Conservation (phyloP, 2,113 vertebrate species). For the Halichoeres trimaculatus region DNA sequence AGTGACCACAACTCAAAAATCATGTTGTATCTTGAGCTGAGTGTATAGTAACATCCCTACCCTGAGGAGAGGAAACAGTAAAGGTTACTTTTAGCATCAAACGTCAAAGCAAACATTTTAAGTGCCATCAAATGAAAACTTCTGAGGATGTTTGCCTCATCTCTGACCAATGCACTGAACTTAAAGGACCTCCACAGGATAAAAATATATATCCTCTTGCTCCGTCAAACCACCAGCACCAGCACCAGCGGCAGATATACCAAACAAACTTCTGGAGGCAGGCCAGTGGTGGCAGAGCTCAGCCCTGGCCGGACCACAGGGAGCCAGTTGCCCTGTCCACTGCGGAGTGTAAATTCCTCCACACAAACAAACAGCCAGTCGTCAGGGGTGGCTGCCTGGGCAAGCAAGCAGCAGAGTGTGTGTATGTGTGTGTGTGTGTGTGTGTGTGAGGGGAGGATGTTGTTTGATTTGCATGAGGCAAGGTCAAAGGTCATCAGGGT, state of each 20-base stretch:
- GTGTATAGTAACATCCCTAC: too few species aligned
- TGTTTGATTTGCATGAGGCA: constrained; percentile 23
- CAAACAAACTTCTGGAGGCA: constrained; percentile 52
- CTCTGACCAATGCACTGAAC: constrained; percentile 5
- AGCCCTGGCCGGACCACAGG: constrained; percentile 19
- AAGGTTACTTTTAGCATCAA: not conserved
- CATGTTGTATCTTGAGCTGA: too few species aligned
- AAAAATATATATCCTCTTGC: constrained; percentile 51
- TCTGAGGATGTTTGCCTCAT: not conserved
- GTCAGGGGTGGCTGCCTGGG: constrained; percentile 51
- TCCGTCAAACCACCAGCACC: not conserved
- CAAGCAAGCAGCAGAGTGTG: constrained; percentile 22
- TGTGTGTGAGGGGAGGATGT: not conserved
- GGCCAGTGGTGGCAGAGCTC: constrained; percentile 41
- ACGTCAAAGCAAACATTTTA: not conserved
- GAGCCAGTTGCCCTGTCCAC: constrained; percentile 49
- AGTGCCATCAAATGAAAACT: constrained; percentile 10
- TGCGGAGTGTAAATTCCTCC: constrained; percentile 65
- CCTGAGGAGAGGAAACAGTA: not conserved
- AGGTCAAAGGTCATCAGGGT: constrained; percentile 43
- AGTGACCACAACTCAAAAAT: too few species aligned
- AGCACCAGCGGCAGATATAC: constrained; percentile 28
- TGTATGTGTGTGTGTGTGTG: constrained; percentile 11
- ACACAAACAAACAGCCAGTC: constrained; percentile 69
- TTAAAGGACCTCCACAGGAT: constrained; percentile 2